A percentile compares a stretch with the other conserved stretches of the same genome.
Conservation (phyloP, 2,113 vertebrate genomes). For the Grammomys surdaster region DNA sequence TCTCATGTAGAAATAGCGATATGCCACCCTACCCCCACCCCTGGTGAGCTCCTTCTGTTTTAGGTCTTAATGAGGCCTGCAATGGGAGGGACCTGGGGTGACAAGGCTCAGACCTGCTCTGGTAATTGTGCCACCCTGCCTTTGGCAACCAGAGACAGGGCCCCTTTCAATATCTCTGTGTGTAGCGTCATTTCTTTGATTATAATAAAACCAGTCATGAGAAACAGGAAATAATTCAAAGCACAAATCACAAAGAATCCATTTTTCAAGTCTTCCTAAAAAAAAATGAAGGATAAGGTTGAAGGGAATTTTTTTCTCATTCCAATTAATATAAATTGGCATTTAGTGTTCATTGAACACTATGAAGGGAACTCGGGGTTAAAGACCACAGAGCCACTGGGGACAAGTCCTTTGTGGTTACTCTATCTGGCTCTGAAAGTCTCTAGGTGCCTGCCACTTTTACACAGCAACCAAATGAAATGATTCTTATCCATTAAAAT, state of each 20-base stretch:
- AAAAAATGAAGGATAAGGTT: background rate
- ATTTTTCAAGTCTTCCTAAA: background rate
- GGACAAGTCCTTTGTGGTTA: background rate
- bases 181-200: background rate
- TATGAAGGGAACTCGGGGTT: no score
- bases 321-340: slow-evolving; percentile 66
- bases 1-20: fast-evolving
- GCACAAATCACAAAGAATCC: background rate
- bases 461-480: no score
- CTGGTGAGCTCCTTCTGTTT: background rate
- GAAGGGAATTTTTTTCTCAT: slow-evolving; percentile 36
- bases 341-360: background rate
- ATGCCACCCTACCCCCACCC: background rate
- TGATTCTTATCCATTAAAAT: background rate
- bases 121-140: background rate
- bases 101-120: background rate
- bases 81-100: background rate
- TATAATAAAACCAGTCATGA: background rate
- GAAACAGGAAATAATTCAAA: slow-evolving; percentile 48
- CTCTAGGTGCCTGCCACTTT: background rate
- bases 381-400: background rate
- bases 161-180: background rate
- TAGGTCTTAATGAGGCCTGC: background rate
- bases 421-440: background rate
- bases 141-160: background rate